Evolutionary conservation across 2,113 vertebrate genomes (phyloP).

Genomic region (Marmota monax): DNA sequence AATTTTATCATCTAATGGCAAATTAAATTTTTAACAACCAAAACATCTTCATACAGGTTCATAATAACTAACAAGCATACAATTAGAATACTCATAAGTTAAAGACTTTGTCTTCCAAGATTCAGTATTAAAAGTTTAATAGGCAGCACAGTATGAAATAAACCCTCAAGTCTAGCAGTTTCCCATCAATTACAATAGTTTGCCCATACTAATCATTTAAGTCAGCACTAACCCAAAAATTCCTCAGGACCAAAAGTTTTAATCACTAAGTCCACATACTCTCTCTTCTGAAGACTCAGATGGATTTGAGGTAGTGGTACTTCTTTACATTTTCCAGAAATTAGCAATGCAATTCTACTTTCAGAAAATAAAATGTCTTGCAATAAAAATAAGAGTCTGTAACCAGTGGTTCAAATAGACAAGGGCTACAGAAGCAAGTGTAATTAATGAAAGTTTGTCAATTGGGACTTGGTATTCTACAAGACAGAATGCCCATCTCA

Average conservation of each 20-base stretch:
- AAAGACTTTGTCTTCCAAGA: not conserved
- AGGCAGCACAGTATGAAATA: not conserved
- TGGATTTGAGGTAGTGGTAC: not conserved
- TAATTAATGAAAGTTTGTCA: constrained; percentile 1
- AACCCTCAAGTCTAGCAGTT: not conserved
- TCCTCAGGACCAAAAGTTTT: not conserved
- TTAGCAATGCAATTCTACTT: not conserved
- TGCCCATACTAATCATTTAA: not conserved
- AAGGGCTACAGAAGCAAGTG: not conserved
- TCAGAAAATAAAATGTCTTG: constrained; percentile 4
- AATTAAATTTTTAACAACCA: constrained; percentile 57
- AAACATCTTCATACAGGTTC: constrained; percentile 22
- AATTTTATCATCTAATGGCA: constrained; percentile 42
- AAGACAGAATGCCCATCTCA: not conserved
- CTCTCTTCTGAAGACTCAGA: constrained; percentile 2
- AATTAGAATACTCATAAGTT: constrained; percentile 48
- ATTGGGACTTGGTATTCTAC: not conserved
- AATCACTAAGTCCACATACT: not conserved
- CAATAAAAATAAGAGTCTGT: not conserved
- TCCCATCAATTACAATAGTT: not conserved
- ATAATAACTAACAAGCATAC: not conserved
- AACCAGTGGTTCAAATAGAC: not conserved
- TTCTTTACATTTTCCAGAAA: constrained; percentile 36
- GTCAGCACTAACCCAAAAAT: not conserved
- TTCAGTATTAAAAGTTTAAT: not conserved